Evolutionary conservation across 2,113 vertebrate genomes (phyloP), one percentile per base, ranked within the genome.

Genomic region (Dipodomys ordii): DNA sequence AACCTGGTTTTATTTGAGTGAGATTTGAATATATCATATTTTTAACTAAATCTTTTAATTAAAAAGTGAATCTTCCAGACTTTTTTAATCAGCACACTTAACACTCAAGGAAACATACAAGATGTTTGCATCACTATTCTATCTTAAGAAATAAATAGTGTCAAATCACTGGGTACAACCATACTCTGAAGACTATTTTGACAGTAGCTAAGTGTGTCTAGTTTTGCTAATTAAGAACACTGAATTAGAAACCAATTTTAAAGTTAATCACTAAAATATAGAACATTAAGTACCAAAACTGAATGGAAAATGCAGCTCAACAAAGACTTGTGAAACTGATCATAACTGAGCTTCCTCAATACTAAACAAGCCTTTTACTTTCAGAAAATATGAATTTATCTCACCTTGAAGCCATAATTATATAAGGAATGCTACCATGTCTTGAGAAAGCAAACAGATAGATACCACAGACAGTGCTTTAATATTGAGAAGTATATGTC

Each of bases 201-300:
- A 85, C 12, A 88, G 25, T 73, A 81, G 35, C 46, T 88, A 80
- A 93, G 74, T 80, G 39, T 13, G 22, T 87, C 13, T 80, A 19
- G 71, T 32, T 92, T 90, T 90, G 67, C 79, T 94, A 91, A 89
- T 88, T 91, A 88, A 93, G 69, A 94, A 71, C 32, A 86, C 25
- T 71, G 11, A 86, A 89, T 91, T 86, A 39, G 65, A 94, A 90
- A 72, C 15, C 28, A 65, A 49, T 89, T 23, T 93, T 83, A 86
- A 93, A 74, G 53, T 13, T 23, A 1, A 74, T 86, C 80, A 79
- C 25, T 93, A 79, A 93, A 82, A 65, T 83, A 3, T 65, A 87
- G 39, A 90, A 69, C 20, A 80, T 78, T 76, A 89, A 88, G 9
- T 64, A 69, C 27, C 82, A 94, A 87, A 83, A 76, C 83, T 2